Evolutionary conservation across 2,888 invertebrate genomes (phyloP), one percentile per base, ranked within the genome.

Genomic region (Plebejus melissa): DNA sequence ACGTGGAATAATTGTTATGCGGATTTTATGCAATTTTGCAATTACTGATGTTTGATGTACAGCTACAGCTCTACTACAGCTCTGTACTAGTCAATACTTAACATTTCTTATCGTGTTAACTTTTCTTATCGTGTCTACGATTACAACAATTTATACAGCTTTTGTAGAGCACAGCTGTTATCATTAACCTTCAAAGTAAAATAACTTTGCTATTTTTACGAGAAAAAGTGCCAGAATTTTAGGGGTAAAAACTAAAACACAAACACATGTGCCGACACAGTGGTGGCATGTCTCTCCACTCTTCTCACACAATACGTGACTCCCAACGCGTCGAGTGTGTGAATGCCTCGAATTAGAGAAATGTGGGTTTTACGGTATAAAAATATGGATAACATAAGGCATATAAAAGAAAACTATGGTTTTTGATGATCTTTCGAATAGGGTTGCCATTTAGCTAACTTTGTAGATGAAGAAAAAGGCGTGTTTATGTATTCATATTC

Each of bases 201-300:
- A 58, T n/a, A 60, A 28, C 28, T 60, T 28, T 60, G 28, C 28
- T 60, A 28, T 22, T 28, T 28, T 60, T 60, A 28, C 22, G 1
- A 28, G 3, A 28, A 60, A 28, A 60, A 28, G 28, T 28, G 28
- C 9, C 28, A 32, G 5, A 13, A 4, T 16, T 65, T 36, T 65
- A 4, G 32, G 60, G 32, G 32, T 32, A 13, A 65, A 65, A 65
- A 65, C 32, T 65, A 69, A 54, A 32, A 70, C 0, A 46, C 9
- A 71, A 71, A 72, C 50, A 72, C 32, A 16, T 72, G 72, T 32
- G 28, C 50, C 71, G 71, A 71, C 54, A 32, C 16, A 16, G 41
- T 28, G 46, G 54, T 82, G 65, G 32, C 65, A 65, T 65, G 65
- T 36, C 32, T 28, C 50, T 54, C 50, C 32, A 32, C 32, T 50